A percentile compares a stretch with the other conserved stretches of the same genome.
These are phyloP conservation scores for Harmothoe impar DNA, from an alignment of 2,888 invertebrate species.

Conservation along the genomic window DNA sequence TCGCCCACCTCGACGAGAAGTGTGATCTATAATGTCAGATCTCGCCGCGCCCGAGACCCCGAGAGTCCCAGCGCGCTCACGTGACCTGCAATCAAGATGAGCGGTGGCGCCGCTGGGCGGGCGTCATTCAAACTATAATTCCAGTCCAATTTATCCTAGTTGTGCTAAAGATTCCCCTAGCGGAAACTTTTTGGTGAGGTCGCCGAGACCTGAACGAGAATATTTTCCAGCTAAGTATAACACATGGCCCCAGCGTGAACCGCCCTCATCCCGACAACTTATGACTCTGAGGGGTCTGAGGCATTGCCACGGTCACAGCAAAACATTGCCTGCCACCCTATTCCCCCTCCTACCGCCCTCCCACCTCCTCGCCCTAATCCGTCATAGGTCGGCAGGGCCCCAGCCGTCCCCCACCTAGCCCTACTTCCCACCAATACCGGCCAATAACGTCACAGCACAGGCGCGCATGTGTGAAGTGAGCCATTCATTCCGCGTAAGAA, in stretches of 20 bases:
- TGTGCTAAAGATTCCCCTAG: neutral
- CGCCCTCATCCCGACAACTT: neutral
- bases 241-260: neutral
- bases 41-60: constrained; percentile 4
- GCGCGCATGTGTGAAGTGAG: constrained; percentile 6
- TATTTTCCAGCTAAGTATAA: constrained; percentile 6
- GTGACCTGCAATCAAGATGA: constrained; percentile 20
- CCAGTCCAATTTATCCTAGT: constrained; percentile 25
- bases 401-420: neutral
- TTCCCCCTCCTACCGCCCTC: too few relatives aligned
- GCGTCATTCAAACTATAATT: constrained; percentile 11
- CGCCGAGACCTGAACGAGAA: neutral
- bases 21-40: constrained; percentile 31
- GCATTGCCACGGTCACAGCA: too few relatives aligned
- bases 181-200: neutral
- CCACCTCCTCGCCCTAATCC: too few relatives aligned
- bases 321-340: too few relatives aligned
- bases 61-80: neutral
- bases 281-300: too few relatives aligned
- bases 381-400: too few relatives aligned
- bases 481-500: constrained; percentile 1
- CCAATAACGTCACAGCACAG: neutral
- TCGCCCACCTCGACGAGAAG: constrained; percentile 1
- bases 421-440: neutral
- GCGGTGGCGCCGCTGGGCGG: neutral